Conservation (phyloP, 2,797 vertebrate genomes). For the Coregonus sp. region DNA sequence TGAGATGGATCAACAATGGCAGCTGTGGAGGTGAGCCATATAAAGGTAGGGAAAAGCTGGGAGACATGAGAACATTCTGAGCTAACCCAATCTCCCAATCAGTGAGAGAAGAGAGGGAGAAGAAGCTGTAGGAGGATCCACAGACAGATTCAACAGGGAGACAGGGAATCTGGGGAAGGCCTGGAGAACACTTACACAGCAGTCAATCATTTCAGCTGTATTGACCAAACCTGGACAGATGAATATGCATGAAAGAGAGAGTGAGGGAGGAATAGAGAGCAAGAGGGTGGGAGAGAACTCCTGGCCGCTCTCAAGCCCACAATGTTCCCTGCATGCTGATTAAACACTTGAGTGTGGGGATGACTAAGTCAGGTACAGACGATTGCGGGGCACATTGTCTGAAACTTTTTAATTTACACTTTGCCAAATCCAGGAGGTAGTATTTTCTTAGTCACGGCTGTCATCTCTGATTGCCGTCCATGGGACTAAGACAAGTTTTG, state of each 20-base stretch:
- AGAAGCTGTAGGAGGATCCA: not conserved
- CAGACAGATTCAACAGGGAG: constrained; percentile 34
- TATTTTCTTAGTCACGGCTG: constrained; percentile 62
- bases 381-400: constrained; percentile 52
- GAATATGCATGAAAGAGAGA: too few species aligned
- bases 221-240: too few species aligned
- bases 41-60: constrained; percentile 18
- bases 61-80: constrained; percentile 11
- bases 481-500: constrained; percentile 51
- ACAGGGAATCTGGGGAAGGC: constrained; percentile 36
- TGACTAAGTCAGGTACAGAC: constrained; percentile 64
- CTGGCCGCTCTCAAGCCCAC: constrained; percentile 58
- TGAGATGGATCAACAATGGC: constrained; percentile 54
- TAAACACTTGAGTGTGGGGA: constrained; percentile 60
- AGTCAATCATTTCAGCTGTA: constrained; percentile 44
- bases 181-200: constrained; percentile 39
- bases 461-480: constrained; percentile 44
- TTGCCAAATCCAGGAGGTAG: constrained; percentile 32
- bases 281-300: constrained; percentile 30
- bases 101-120: constrained; percentile 28
- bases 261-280: too few species aligned
- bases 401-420: constrained; percentile 65
- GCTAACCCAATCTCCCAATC: constrained; percentile 21
- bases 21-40: constrained; percentile 31
- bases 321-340: constrained; percentile 66